Base-by-base conservation (phyloP, 23 tunicate species). In the Botrylloides violaceus region DNA sequence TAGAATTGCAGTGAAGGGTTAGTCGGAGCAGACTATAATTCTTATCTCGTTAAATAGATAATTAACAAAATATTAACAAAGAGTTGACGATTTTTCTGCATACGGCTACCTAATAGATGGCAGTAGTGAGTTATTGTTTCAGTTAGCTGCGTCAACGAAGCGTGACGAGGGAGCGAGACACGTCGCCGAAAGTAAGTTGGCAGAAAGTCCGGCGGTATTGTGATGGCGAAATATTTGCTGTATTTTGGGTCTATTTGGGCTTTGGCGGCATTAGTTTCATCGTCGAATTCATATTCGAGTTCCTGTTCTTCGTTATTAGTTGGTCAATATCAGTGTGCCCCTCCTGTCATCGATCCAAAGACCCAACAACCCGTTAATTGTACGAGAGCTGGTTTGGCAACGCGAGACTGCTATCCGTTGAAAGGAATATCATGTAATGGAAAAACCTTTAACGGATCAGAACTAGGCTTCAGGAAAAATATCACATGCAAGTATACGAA, bases 401-500 rank as follows among this genome's bases (percentile, higher is more conserved):
- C 2, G 24, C 33, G 59, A 12, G 36, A 72, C 34, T 79, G 83
- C 22, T 65, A 66, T n/a, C 83, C 83, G 6, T 21, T 79, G 18
- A 79, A 79, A 21, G 75, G 76, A 2, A 68, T 79, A 7, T 23
- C 2, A 15, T 79, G 83, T 59, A 31, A 57, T 35, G 76, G 76
- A 20, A 79, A 59, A 70, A 21, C 38, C 0, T 79, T 53, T 55
- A 79, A 79, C 2, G 83, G 83, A 29, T 36, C 58, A 12, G 48
- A 75, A 58, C 29, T 73, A 9, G 84, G 84, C 24, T 90, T 90
- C 66, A 32, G 60, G 12, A 83, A 83, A 56, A 30, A 57, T 25
- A 48, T 83, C 18, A 61, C 61, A 3, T 90, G 97, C 79, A 72
- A 84, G 32, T 90, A 83, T 48, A 90, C 97, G 9, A 90, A 90